phyloP scores from a whole-genome alignment of 2,888 invertebrate genomes.

The Dynastes tityus region DNA sequence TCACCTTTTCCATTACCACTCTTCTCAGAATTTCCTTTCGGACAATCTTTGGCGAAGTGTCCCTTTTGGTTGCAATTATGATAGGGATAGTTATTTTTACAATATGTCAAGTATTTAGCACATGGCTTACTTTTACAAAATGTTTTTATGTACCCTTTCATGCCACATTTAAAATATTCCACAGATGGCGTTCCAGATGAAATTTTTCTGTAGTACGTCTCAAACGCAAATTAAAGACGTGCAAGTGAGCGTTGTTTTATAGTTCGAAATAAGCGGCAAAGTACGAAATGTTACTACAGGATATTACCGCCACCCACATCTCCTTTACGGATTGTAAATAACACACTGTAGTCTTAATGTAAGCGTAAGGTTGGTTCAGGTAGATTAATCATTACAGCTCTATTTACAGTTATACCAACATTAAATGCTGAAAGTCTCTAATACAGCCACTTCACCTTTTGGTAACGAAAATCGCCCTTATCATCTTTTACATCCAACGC shows the following conservation, averaged over 20 bases:
- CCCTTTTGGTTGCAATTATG: conserved; percentile 19
- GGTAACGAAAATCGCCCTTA: conserved; percentile 2
- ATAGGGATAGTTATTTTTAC: conserved; percentile 7
- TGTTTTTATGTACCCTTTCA: conserved; percentile 39
- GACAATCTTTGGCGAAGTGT: conserved; percentile 18
- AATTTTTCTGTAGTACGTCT: too few relatives aligned
- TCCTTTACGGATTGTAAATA: conserved; percentile 8
- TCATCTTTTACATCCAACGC: neutral
- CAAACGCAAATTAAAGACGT: too few relatives aligned
- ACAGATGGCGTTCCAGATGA: too few relatives aligned
- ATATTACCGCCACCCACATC: neutral
- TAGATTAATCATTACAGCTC: conserved; percentile 17
- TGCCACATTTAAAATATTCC: conserved; percentile 49
- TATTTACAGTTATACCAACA: conserved; percentile 20
- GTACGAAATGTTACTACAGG: neutral
- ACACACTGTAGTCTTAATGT: conserved; percentile 8
- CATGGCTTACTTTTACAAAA: conserved; percentile 49
- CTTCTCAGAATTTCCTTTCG: conserved; percentile 15
- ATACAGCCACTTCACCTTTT: neutral
- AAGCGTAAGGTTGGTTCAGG: conserved; percentile 17
- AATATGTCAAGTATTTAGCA: conserved; percentile 6
- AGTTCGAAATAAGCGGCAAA: neutral
- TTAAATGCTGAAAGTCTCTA: conserved; percentile 22
- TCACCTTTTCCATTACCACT: too few relatives aligned
- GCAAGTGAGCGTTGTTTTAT: too few relatives aligned